Base-by-base conservation (phyloP, 2,113 vertebrate genomes). In the Colossoma macropomum region DNA sequence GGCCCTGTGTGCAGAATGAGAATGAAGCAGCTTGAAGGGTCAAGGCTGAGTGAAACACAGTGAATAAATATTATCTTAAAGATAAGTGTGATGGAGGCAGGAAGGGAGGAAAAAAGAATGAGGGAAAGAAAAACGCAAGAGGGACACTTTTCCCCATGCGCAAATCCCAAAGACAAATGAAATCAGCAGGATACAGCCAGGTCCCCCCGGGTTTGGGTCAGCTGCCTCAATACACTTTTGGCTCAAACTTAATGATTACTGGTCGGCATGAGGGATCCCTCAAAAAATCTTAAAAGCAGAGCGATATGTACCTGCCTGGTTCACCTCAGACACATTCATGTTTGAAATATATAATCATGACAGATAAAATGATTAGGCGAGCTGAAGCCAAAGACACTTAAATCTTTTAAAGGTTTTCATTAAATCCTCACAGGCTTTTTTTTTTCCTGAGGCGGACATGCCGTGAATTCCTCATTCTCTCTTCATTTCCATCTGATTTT, bases 41-140 rank as follows among this genome's bases (percentile, higher is more conserved):
- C 78, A 71, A 56, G 38, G 69, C 54, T 45, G 25, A 70, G 9
- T 9, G 66, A 71, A 80, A 80, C 66, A 54, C 25, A 15, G 78
- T 41, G 25, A 48, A 80, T 30, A 72, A 72, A 72, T 72, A 80
- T 72, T 80, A 71, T 60, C 34, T 68, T 19, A 72, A 27, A 62
- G 68, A 80, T 60, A 62, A 80, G 34, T 27, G 23, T 72, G 68
- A 80, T 80, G 54, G 66, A 56, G 34, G 21, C 54, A 41, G 17
- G 38, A 72, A 17, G 27, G 66, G 41, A 45, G 59, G 17, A 17
- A 60, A 41, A 54, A 45, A 8, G 54, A 45, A 59, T 25, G 25
- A 56, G 41, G 19, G 13, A 4, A 23, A 71, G 3, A 21, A 71
- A 69, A 38, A 23, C 11, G 3, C 34, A 17, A 45, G 12, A 71